phyloP scores from a whole-genome alignment of 2,797 vertebrate genomes.

The Heteromormyrus szaboi region DNA sequence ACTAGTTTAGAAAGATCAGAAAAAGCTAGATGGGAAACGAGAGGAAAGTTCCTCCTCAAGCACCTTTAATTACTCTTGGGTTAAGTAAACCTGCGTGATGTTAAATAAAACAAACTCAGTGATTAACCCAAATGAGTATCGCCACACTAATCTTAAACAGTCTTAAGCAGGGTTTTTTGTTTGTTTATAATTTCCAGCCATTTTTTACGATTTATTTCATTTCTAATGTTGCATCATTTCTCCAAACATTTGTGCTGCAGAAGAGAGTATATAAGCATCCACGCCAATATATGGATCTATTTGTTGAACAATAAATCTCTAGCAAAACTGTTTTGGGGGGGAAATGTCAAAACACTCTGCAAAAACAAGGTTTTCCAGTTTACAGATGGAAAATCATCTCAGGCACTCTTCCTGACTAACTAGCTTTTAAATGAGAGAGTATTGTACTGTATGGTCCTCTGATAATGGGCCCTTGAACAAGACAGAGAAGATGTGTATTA shows the following conservation, averaged over 20 bases:
- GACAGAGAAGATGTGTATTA: background rate
- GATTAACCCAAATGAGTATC: background rate
- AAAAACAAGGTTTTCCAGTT: background rate
- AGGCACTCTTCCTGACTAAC: background rate
- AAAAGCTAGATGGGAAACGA: slow-evolving; percentile 32
- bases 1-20: slow-evolving; percentile 36
- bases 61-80: background rate
- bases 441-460: background rate
- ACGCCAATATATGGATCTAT: background rate
- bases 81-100: background rate
- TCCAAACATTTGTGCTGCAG: background rate
- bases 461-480: background rate
- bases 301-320: background rate
- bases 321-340: background rate
- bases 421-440: background rate
- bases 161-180: background rate
- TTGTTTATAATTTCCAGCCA: background rate
- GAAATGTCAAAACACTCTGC: background rate
- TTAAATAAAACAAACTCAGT: background rate
- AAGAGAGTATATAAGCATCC: background rate
- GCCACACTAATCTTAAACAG: background rate
- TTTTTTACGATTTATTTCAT: background rate
- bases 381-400: background rate
- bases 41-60: background rate
- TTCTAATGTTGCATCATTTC: background rate